phyloP scores from a whole-genome alignment of 2,888 invertebrate genomes.

The Leptodirus hochenwartii region DNA sequence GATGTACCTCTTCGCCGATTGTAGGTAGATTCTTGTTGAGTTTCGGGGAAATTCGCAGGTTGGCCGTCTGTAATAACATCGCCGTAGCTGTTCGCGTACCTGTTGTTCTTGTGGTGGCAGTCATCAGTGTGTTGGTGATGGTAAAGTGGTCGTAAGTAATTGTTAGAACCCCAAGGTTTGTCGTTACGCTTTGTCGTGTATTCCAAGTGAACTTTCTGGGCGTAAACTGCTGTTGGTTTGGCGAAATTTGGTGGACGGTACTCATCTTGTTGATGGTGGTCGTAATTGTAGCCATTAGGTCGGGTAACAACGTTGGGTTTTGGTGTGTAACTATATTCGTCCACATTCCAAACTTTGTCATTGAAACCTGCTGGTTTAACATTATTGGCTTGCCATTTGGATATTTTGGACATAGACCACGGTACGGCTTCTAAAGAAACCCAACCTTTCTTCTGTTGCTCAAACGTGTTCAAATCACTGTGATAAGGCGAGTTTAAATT shows the following conservation, averaged over 20 bases:
- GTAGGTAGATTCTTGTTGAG: slow-evolving; percentile 12
- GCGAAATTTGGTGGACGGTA: slow-evolving; percentile 10
- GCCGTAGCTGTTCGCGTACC: slow-evolving; percentile 4
- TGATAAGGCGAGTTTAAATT: too few species aligned
- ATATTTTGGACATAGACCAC: slow-evolving; percentile 64
- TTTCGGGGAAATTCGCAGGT: slow-evolving; percentile 32
- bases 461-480: too few species aligned
- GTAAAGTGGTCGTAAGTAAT: too few species aligned
- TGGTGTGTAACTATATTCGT: too few species aligned
- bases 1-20: slow-evolving; percentile 16
- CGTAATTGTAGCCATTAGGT: slow-evolving; percentile 4
- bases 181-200: background rate
- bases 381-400: slow-evolving; percentile 51
- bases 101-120: slow-evolving; percentile 28
- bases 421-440: slow-evolving; percentile 59
- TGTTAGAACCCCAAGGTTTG: background rate
- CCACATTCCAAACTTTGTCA: slow-evolving; percentile 1
- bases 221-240: slow-evolving; percentile 14
- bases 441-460: slow-evolving; percentile 61
- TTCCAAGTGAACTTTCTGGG: slow-evolving; percentile 19
- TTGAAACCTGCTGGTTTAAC: slow-evolving; percentile 6
- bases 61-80: slow-evolving; percentile 35
- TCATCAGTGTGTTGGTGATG: too few species aligned
- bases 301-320: too few species aligned
- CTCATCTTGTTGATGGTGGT: slow-evolving; percentile 4